These are phyloP conservation scores for Athrips mouffetella DNA, from an alignment of 2,888 invertebrate genomes.

Conservation along the genomic window DNA sequence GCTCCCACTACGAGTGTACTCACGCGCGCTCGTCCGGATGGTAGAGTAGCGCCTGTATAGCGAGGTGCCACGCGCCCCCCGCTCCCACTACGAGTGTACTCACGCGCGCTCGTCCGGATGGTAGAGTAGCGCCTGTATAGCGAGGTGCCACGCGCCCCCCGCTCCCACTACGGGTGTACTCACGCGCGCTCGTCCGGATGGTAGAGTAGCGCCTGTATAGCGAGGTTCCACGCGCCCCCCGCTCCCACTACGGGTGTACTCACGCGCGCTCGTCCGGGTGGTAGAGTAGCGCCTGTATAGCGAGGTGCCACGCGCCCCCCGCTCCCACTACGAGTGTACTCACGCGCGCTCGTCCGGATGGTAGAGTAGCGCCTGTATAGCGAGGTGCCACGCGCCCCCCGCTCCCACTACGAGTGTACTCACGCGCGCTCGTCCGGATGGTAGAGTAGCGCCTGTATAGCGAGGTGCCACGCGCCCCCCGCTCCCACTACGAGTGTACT, in stretches of 20 bases:
- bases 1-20: conserved; percentile 91
- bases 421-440: conserved; percentile 53
- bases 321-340: conserved; percentile 91
- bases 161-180: conserved; percentile 91
- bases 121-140: conserved; percentile 87
- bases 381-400: conserved; percentile 90
- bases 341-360: conserved; percentile 53
- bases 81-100: conserved; percentile 91
- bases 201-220: conserved; percentile 87
- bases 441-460: conserved; percentile 87
- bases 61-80: conserved; percentile 90
- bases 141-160: conserved; percentile 90
- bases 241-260: conserved; percentile 91
- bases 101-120: conserved; percentile 53
- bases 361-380: conserved; percentile 87
- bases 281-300: conserved; percentile 87
- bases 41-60: conserved; percentile 87
- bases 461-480: conserved; percentile 90
- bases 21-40: conserved; percentile 53
- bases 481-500: too few species aligned
- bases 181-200: conserved; percentile 53
- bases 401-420: conserved; percentile 91
- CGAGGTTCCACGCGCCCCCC: conserved; percentile 90
- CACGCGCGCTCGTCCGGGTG: conserved; percentile 63
- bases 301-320: conserved; percentile 90